Evolutionary conservation across 1,140 invertebrate genomes (phyloP).

Genomic region (Homalodisca vitripennis): DNA sequence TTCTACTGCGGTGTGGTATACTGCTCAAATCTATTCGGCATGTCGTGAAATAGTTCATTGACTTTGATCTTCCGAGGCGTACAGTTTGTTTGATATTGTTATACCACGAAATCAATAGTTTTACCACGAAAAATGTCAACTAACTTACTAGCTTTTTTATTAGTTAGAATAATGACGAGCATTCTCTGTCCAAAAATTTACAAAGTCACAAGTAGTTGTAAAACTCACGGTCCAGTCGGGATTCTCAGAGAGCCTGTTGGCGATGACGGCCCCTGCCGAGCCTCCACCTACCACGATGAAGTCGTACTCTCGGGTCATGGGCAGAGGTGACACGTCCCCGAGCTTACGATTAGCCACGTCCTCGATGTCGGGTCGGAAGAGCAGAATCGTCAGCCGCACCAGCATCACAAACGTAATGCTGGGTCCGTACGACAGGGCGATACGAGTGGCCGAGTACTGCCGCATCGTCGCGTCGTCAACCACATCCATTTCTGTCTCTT

Average conservation of each 20-base stretch:
- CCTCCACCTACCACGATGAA: slow-evolving; percentile 81
- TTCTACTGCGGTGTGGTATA: too few species aligned
- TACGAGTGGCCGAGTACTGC: slow-evolving; percentile 45
- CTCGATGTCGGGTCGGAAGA: slow-evolving; percentile 65
- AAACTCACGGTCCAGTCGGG: slow-evolving; percentile 57
- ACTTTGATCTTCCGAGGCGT: too few species aligned
- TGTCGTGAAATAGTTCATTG: too few species aligned
- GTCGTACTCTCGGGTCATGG: slow-evolving; percentile 61
- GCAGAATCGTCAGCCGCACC: slow-evolving; percentile 57
- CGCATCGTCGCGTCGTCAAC: slow-evolving; percentile 1
- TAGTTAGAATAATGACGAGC: too few species aligned
- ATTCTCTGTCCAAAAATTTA: too few species aligned
- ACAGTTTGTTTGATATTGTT: too few species aligned
- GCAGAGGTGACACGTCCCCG: slow-evolving; percentile 48
- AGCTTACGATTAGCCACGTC: slow-evolving; percentile 57
- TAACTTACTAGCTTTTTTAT: too few species aligned
- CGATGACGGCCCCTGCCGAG: slow-evolving; percentile 78
- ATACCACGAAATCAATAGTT: too few species aligned
- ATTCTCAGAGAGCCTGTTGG: slow-evolving; percentile 70
- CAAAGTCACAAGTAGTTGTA: too few species aligned
- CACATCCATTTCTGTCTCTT: not conserved
- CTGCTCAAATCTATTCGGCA: too few species aligned
- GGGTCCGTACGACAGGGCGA: slow-evolving; percentile 59
- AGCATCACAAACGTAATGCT: slow-evolving; percentile 60
- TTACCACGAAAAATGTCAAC: too few species aligned